A percentile compares a stretch with the other conserved stretches of the same genome.
Evolutionary conservation across 2,113 vertebrate genomes (phyloP).

Genomic region (Rhizomys pruinosus): DNA sequence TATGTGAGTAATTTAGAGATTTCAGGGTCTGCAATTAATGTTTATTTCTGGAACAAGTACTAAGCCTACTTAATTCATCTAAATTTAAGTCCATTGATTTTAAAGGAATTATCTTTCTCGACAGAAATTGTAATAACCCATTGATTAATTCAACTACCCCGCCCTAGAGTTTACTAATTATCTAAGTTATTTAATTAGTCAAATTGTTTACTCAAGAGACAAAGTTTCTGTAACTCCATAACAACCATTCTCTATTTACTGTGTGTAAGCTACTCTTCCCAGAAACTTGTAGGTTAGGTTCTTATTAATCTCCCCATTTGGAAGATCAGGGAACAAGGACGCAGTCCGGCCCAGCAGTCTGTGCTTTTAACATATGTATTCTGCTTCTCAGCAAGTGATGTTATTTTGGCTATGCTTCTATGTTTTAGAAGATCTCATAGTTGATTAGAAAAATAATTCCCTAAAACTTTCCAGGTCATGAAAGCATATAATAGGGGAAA

Average conservation of each 20-base stretch:
- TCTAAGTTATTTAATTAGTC: background rate
- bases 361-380: background rate
- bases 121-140: background rate
- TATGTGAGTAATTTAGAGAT: conserved; percentile 1
- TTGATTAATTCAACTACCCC: background rate
- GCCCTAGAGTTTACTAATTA: background rate
- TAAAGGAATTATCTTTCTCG: background rate
- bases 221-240: background rate
- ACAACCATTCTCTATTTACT: background rate
- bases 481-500: background rate
- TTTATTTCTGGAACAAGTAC: conserved; percentile 22
- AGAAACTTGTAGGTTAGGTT: background rate
- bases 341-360: background rate
- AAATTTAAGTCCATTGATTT: background rate
- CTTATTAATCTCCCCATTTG: background rate
- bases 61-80: background rate
- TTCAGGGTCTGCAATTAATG: background rate
- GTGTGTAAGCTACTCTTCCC: background rate
- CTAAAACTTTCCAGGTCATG: conserved; percentile 63
- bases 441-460: conserved; percentile 43
- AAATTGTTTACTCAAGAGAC: background rate
- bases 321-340: background rate
- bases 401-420: conserved; percentile 44
- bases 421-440: conserved; percentile 48
- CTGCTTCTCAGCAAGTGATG: conserved; percentile 1